Base-by-base conservation (phyloP, 2,113 vertebrate species). In the Menura novaehollandiae region DNA sequence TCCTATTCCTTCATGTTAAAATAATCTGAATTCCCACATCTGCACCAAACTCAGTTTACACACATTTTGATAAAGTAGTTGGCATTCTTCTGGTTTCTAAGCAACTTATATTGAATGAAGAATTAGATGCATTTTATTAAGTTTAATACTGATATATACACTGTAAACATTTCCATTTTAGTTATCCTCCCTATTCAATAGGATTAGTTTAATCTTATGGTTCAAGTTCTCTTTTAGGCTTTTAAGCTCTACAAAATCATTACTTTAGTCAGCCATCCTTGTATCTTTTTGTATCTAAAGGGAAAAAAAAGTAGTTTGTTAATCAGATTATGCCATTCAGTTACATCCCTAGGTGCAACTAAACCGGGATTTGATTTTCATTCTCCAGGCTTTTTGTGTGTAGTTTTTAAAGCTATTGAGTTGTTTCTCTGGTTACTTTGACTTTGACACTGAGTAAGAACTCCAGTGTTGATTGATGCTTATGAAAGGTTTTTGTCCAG, bases 401-500 rank as follows among this genome's bases (percentile, higher is more conserved):
- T 92, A 60, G 12, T 55, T 93, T 87, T 77, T 51, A 30, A 46
- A 74, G 46, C 76, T 85, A 62, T 85, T 87, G 89, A 85, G 53
- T 95, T 93, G 88, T 96, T 97, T 89, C 87, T 68, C 52, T 95
- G 94, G 83, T 92, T 94, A 47, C 88, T 89, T 85, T 86, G 77
- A 87, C 88, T 41, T 41, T 41, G 39, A 41, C 58, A 39, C 43
- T 88, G 89, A 46, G 7, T 39, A 63, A 69, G 82, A 90, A 46
- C 49, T 77, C 55, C 62, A 37, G 55, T 92, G 85, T 23, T 89
- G 77, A 64, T 85, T 91, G 92, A 66, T 93, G 66, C 58, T 64
- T 73, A 47, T 23, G 62, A 43, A 85, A 86, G 66, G n/a, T 60
- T 59, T 56, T 69, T 77, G 60, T 74, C 41, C 10, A 2, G 75